Evolutionary conservation across 1,140 invertebrate genomes (phyloP).

Genomic region (Pseudoatta argentina): DNA sequence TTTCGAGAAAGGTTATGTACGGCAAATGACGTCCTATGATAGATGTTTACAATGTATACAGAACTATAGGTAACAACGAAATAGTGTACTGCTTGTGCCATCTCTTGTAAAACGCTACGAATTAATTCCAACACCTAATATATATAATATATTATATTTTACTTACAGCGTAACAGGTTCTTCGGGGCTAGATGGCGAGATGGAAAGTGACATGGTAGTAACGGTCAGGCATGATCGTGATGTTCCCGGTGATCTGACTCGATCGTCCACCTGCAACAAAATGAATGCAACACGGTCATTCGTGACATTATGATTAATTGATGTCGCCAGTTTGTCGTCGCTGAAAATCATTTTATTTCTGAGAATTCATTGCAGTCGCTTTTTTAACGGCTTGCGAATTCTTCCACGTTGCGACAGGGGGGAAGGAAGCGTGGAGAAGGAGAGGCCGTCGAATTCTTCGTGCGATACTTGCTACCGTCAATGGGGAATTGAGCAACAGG

Average conservation of each 20-base stretch:
- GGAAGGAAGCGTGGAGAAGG: slow-evolving; percentile 1
- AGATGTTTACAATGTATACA: no score
- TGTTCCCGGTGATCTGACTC: slow-evolving; percentile 84
- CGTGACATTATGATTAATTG: neutral
- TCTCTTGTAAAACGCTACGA: no score
- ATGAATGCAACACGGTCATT: neutral
- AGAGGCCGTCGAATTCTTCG: slow-evolving; percentile 73
- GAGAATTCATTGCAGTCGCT: neutral
- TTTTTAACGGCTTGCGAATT: neutral
- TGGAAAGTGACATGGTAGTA: slow-evolving; percentile 78
- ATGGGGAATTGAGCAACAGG: slow-evolving; percentile 81
- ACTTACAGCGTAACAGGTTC: slow-evolving; percentile 86
- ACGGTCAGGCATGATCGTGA: slow-evolving; percentile 79
- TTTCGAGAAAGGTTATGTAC: no score
- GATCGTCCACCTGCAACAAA: slow-evolving; percentile 83
- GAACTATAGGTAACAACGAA: no score
- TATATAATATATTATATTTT: neutral
- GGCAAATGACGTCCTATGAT: no score
- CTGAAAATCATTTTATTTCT: neutral
- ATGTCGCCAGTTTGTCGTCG: neutral
- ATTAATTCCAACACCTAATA: no score
- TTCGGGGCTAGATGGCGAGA: slow-evolving; percentile 83
- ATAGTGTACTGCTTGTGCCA: no score
- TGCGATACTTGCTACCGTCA: slow-evolving; percentile 70
- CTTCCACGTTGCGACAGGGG: neutral